These are phyloP conservation scores for Pemphredon lugubris DNA, from an alignment of 2,888 invertebrate genomes.

Conservation along the genomic window DNA sequence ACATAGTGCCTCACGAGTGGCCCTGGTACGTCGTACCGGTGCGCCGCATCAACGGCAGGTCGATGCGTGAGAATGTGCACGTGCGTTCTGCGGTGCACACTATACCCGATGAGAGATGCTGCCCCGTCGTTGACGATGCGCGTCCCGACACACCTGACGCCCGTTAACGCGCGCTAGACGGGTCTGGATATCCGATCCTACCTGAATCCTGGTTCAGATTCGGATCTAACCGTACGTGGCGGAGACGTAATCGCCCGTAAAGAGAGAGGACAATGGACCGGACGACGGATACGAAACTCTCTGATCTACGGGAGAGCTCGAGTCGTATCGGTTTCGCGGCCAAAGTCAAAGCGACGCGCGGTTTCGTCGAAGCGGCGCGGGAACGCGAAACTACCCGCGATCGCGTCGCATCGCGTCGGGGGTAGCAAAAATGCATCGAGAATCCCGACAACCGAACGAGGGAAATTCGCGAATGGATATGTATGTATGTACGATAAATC, in stretches of 20 bases:
- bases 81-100: slow-evolving; percentile 48
- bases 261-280: slow-evolving; percentile 49
- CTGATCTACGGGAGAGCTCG: too few species aligned
- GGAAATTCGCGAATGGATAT: slow-evolving; percentile 39
- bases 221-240: slow-evolving; percentile 28
- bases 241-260: slow-evolving; percentile 57
- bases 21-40: slow-evolving; percentile 27
- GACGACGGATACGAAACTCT: too few species aligned
- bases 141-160: slow-evolving; percentile 72
- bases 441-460: background rate
- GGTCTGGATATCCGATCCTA: slow-evolving; percentile 64
- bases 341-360: too few species aligned
- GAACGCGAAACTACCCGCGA: too few species aligned
- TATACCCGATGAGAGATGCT: slow-evolving; percentile 16
- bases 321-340: too few species aligned
- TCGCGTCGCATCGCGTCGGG: too few species aligned
- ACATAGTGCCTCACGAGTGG: slow-evolving; percentile 39
- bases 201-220: slow-evolving; percentile 21
- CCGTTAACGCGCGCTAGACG: slow-evolving; percentile 71
- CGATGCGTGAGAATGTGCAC: slow-evolving; percentile 53
- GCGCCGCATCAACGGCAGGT: slow-evolving; percentile 41
- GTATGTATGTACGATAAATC: slow-evolving; percentile 46
- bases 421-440: background rate
- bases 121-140: slow-evolving; percentile 67
- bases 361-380: too few species aligned